A percentile compares a stretch with the other conserved stretches of the same genome.
These are phyloP conservation scores for Zaprionus ornatus DNA, from an alignment of 1,140 invertebrate species.

Conservation along the genomic window DNA sequence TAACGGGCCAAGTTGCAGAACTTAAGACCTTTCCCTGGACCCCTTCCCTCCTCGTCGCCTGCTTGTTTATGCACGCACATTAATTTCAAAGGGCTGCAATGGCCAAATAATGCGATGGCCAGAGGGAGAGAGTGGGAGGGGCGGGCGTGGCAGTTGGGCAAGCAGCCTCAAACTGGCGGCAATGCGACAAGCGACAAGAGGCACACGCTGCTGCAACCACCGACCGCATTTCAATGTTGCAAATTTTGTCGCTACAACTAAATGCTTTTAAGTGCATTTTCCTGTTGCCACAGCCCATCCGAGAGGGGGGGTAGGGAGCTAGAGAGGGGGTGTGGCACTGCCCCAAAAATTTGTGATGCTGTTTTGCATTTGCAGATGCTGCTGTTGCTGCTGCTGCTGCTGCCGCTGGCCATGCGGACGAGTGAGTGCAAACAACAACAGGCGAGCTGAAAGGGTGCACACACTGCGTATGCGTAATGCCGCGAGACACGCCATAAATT, in stretches of 20 bases:
- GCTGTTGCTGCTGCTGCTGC: neutral
- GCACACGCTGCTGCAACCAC: slow-evolving; percentile 28
- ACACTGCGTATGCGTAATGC: slow-evolving; percentile 30
- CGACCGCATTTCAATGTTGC: slow-evolving; percentile 69
- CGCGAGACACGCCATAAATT: slow-evolving; percentile 14
- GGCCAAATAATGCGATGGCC: slow-evolving; percentile 25
- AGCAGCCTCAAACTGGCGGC: neutral
- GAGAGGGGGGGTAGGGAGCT: neutral
- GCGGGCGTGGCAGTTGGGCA: slow-evolving; percentile 6
- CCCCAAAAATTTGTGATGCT: slow-evolving; percentile 25
- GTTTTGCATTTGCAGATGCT: neutral
- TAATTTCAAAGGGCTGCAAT: slow-evolving; percentile 65
- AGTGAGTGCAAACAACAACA: slow-evolving; percentile 13
- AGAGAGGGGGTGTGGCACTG: neutral
- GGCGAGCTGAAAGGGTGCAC: slow-evolving; percentile 24
- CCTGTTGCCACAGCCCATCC: slow-evolving; percentile 37
- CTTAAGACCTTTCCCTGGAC: slow-evolving; percentile 38
- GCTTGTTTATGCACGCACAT: slow-evolving; percentile 77
- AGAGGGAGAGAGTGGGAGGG: neutral
- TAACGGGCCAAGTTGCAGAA: slow-evolving; percentile 52
- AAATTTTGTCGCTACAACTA: slow-evolving; percentile 75
- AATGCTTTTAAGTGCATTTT: slow-evolving; percentile 81
- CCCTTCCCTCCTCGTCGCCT: slow-evolving; percentile 3
- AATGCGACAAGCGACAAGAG: slow-evolving; percentile 12
- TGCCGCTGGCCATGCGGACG: slow-evolving; percentile 22